A percentile compares a stretch with the other conserved stretches of the same genome.
These are phyloP conservation scores for Colinus virginianus DNA, from an alignment of 2,113 vertebrate genomes.

Conservation along the genomic window DNA sequence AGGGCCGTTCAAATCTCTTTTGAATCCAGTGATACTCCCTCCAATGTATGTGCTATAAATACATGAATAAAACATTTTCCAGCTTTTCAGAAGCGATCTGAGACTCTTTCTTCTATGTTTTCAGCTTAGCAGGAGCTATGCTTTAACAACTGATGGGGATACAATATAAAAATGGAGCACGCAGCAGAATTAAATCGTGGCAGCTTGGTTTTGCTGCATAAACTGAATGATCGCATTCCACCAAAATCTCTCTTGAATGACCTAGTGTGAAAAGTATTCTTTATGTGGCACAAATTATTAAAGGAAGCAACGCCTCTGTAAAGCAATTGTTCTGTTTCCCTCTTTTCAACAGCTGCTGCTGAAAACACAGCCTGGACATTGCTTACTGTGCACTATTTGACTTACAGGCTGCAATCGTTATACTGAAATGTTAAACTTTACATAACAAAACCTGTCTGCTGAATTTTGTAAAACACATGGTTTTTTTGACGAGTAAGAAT, in stretches of 20 bases:
- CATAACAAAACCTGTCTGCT: background rate
- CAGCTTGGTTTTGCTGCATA: constrained; percentile 50
- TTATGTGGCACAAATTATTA: constrained; percentile 59
- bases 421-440: background rate
- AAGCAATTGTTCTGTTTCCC: constrained; percentile 55
- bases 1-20: constrained; percentile 2
- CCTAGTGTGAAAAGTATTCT: constrained; percentile 55
- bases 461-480: background rate
- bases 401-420: background rate
- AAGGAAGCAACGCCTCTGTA: constrained; percentile 32
- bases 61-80: constrained; percentile 40
- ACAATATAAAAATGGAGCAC: constrained; percentile 43
- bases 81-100: background rate
- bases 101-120: constrained; percentile 15
- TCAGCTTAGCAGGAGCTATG: constrained; percentile 17
- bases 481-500: background rate
- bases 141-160: constrained; percentile 31
- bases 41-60: constrained; percentile 12
- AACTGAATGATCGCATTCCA: constrained; percentile 50
- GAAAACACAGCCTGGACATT: background rate
- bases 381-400: background rate
- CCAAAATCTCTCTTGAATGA: constrained; percentile 50
- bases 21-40: background rate
- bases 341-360: constrained; percentile 17
- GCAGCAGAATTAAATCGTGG: constrained; percentile 41